phyloP scores from a whole-genome alignment of 2,797 vertebrate genomes.

The Sebastes ruberrimus region DNA sequence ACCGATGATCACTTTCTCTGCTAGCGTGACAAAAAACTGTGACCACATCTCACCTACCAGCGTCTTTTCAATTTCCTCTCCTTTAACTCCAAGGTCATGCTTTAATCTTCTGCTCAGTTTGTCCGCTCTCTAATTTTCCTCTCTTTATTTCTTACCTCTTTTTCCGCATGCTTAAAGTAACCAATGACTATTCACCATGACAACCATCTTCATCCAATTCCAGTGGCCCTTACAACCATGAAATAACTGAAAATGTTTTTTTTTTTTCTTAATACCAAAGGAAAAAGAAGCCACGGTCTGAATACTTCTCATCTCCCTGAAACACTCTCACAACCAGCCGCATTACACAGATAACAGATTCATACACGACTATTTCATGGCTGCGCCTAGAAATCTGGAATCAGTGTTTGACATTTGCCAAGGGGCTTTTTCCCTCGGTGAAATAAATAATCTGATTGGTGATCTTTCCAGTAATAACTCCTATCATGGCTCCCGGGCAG shows the following conservation, averaged over 20 bases:
- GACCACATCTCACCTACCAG: neutral
- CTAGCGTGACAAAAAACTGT: neutral
- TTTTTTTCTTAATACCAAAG: neutral
- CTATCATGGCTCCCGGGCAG: constrained; percentile 10
- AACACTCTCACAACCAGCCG: neutral
- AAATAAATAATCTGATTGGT: constrained; percentile 41
- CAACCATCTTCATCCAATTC: neutral
- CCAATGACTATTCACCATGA: neutral
- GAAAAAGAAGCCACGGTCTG: neutral
- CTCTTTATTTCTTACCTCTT: neutral
- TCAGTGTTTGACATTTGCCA: constrained; percentile 52
- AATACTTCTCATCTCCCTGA: neutral
- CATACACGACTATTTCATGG: constrained; percentile 15
- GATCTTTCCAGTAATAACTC: constrained; percentile 50
- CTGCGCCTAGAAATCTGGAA: constrained; percentile 28
- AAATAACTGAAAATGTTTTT: neutral
- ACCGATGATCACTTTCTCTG: neutral
- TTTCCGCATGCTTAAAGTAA: neutral
- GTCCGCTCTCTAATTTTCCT: neutral
- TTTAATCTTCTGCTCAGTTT: neutral
- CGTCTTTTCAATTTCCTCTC: neutral
- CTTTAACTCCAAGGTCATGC: neutral
- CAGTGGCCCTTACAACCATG: neutral
- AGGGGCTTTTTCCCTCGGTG: constrained; percentile 1
- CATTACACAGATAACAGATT: constrained; percentile 20